These are phyloP conservation scores for Podarcis lilfordi DNA, from an alignment of 2,797 vertebrate genomes.

Conservation along the genomic window DNA sequence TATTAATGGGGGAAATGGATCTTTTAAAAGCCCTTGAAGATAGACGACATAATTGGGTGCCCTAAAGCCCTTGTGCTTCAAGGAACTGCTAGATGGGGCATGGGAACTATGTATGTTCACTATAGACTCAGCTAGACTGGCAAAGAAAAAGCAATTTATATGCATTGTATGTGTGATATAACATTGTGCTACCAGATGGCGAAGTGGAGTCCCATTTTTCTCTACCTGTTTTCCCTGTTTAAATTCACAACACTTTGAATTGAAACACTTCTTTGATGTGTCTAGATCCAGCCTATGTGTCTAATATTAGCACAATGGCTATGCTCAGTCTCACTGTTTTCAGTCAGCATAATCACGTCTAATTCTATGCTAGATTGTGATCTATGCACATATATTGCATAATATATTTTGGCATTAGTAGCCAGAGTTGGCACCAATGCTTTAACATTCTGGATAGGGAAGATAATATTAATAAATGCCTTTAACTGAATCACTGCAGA, in stretches of 20 bases:
- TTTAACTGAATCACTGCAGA: neutral
- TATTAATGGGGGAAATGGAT: neutral
- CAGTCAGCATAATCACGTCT: neutral
- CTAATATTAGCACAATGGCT: too few species aligned
- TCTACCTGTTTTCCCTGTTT: too few species aligned
- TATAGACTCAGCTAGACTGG: too few species aligned
- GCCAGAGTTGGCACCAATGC: neutral
- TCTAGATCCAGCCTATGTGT: too few species aligned
- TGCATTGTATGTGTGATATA: too few species aligned
- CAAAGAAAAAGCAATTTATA: too few species aligned
- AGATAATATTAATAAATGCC: neutral
- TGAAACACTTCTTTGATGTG: too few species aligned
- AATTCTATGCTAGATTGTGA: neutral
- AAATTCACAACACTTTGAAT: too few species aligned
- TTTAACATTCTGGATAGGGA: neutral
- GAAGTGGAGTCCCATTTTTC: too few species aligned
- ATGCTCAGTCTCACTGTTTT: neutral
- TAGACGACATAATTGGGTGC: neutral
- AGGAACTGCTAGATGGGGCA: neutral
- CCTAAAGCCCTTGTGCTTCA: neutral
- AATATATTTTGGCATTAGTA: neutral
- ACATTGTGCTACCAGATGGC: too few species aligned
- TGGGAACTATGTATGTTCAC: neutral
- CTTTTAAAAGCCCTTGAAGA: neutral
- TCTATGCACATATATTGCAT: neutral